Percentiles rank a stretch among this genome's conserved stretches.
These are phyloP conservation scores for Agrochola lychnidis DNA, from an alignment of 2,888 invertebrate genomes.

Conservation along the genomic window DNA sequence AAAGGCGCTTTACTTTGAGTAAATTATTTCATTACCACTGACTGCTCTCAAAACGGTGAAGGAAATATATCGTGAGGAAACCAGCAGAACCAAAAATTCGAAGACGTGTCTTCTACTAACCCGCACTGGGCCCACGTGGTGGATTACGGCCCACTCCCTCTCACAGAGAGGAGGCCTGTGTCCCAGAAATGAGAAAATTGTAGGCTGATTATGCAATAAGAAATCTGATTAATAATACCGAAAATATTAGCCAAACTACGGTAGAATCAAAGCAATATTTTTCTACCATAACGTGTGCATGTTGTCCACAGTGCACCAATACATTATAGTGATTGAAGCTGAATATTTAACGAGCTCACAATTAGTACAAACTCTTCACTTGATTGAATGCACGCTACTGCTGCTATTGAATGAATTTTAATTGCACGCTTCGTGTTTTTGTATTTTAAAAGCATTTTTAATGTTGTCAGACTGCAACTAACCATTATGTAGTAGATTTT, in stretches of 20 bases:
- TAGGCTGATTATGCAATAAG: not conserved
- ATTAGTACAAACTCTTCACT: constrained; percentile 63
- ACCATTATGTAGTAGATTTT: constrained; percentile 54
- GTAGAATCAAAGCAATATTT: not conserved
- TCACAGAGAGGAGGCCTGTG: too few relatives aligned
- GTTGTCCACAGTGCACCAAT: constrained; percentile 5
- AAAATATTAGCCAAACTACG: not conserved
- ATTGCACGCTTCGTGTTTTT: constrained; percentile 54
- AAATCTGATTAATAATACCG: not conserved
- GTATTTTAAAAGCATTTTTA: constrained; percentile 41
- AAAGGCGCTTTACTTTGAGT: too few relatives aligned
- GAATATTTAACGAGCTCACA: constrained; percentile 62
- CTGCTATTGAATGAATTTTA: constrained; percentile 66
- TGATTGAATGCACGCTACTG: constrained; percentile 70
- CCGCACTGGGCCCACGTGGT: too few relatives aligned
- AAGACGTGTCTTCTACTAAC: too few relatives aligned
- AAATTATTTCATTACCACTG: too few relatives aligned
- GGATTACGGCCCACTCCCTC: too few relatives aligned
- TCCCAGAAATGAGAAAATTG: too few relatives aligned
- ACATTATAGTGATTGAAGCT: constrained; percentile 56
- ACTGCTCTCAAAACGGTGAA: too few relatives aligned
- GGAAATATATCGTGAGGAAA: too few relatives aligned
- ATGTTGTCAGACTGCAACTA: constrained; percentile 50
- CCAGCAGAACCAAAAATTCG: too few relatives aligned
- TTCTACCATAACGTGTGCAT: not conserved